Evolutionary conservation across 1,140 invertebrate genomes (phyloP).

Genomic region (Acyrthosiphon pisum): DNA sequence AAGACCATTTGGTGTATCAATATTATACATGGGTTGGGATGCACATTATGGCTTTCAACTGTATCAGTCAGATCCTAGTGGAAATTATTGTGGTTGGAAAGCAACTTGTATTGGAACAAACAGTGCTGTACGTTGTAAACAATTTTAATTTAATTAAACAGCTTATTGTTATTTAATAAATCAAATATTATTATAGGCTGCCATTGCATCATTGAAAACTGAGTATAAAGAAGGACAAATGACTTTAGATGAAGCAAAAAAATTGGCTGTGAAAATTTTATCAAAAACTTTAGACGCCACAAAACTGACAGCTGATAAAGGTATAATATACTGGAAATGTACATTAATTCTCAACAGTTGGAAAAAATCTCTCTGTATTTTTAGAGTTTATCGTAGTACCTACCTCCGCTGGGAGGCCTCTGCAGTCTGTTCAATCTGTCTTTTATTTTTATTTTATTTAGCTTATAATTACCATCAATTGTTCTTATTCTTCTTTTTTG

Average conservation of each 20-base stretch:
- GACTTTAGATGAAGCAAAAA: slow-evolving; percentile 83
- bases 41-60: slow-evolving; percentile 98
- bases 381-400: too few relatives aligned
- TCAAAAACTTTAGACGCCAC: slow-evolving; percentile 98
- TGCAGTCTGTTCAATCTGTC: too few relatives aligned
- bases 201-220: slow-evolving; percentile 96
- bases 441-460: too few relatives aligned
- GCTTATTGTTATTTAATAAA: background rate
- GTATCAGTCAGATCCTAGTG: slow-evolving; percentile 99
- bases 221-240: slow-evolving; percentile 96
- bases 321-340: slow-evolving; percentile 64
- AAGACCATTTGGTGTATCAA: slow-evolving; percentile 97
- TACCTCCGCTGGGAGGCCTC: too few relatives aligned
- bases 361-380: background rate
- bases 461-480: too few relatives aligned
- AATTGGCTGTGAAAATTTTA: slow-evolving; percentile 93
- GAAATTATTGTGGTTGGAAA: slow-evolving; percentile 99
- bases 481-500: too few relatives aligned
- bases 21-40: slow-evolving; percentile 99
- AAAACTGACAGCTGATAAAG: slow-evolving; percentile 95
- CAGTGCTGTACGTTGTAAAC: slow-evolving; percentile 76
- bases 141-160: background rate
- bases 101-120: slow-evolving; percentile 99
- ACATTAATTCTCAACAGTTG: background rate
- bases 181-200: slow-evolving; percentile 70